These are phyloP conservation scores for Laspeyria flexula DNA, from an alignment of 2,888 invertebrate genomes.

Conservation along the genomic window DNA sequence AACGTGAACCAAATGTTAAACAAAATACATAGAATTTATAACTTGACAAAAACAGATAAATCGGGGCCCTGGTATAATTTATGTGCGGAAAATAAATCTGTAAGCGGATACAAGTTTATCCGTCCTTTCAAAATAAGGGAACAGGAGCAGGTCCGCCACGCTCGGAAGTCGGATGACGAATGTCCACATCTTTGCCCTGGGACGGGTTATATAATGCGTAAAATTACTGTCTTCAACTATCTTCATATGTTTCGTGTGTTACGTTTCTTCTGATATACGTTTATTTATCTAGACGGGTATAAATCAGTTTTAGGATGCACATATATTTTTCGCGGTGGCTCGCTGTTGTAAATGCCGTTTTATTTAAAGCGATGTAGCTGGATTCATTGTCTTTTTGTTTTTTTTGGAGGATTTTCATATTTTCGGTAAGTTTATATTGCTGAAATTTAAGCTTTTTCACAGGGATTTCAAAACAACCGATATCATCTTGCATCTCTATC, in stretches of 20 bases:
- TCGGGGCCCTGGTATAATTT: constrained; percentile 60
- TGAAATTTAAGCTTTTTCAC: too few relatives aligned
- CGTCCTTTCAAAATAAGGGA: constrained; percentile 72
- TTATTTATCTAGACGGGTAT: constrained; percentile 52
- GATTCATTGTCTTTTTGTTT: constrained; percentile 15
- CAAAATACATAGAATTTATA: constrained; percentile 45
- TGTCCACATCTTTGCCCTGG: constrained; percentile 66
- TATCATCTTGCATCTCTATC: too few relatives aligned
- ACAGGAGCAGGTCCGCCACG: constrained; percentile 58
- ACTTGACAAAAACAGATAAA: constrained; percentile 52
- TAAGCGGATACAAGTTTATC: constrained; percentile 73
- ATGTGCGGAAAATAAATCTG: constrained; percentile 72
- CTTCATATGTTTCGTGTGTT: constrained; percentile 64
- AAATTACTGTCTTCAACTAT: constrained; percentile 80
- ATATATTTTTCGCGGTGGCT: constrained; percentile 29
- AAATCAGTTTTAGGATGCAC: constrained; percentile 45
- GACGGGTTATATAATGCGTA: constrained; percentile 82
- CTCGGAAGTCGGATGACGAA: constrained; percentile 75
- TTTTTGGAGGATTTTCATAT: background rate
- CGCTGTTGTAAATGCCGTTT: constrained; percentile 29
- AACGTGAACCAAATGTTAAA: constrained; percentile 37
- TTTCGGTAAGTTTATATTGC: background rate
- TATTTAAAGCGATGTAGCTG: constrained; percentile 20
- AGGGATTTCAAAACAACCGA: too few relatives aligned
- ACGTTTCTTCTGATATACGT: constrained; percentile 48